Percentiles rank a stretch among this genome's conserved stretches.
Conservation (phyloP, 2,113 vertebrate species). For the Gorsachius goisagi region DNA sequence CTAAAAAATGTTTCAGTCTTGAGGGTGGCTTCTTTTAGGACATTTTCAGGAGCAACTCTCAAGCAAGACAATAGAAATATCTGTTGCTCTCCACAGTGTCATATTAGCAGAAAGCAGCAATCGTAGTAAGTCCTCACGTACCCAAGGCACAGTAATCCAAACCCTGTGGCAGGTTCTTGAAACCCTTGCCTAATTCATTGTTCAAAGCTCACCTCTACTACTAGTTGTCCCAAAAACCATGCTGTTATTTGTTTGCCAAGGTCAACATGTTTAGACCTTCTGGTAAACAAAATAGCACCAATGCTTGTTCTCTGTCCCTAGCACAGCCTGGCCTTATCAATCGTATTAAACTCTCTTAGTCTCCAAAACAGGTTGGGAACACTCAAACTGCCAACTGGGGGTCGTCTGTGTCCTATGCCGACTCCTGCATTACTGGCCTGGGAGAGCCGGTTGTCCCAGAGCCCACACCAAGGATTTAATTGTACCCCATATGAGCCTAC, state of each 20-base stretch:
- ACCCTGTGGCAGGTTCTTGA: neutral
- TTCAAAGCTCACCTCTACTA: neutral
- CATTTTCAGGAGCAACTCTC: neutral
- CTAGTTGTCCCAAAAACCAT: neutral
- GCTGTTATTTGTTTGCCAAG: neutral
- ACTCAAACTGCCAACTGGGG: neutral
- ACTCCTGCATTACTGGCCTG: neutral
- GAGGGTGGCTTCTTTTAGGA: neutral
- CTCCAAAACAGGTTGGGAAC: neutral
- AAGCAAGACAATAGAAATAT: neutral
- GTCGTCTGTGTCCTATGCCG: neutral
- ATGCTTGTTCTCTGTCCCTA: neutral
- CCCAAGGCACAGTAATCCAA: neutral
- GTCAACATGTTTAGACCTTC: neutral
- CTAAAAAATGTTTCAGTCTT: neutral
- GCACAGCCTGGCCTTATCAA: neutral
- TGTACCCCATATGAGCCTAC: neutral
- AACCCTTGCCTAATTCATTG: neutral
- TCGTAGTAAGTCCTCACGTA: neutral
- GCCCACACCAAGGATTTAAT: neutral
- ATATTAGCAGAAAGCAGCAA: neutral
- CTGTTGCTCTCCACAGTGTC: neutral
- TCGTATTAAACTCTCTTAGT: neutral
- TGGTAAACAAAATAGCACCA: neutral
- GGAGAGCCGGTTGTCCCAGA: neutral